Base-by-base conservation (phyloP, 2,797 vertebrate genomes). In the Cyclopterus lumpus region DNA sequence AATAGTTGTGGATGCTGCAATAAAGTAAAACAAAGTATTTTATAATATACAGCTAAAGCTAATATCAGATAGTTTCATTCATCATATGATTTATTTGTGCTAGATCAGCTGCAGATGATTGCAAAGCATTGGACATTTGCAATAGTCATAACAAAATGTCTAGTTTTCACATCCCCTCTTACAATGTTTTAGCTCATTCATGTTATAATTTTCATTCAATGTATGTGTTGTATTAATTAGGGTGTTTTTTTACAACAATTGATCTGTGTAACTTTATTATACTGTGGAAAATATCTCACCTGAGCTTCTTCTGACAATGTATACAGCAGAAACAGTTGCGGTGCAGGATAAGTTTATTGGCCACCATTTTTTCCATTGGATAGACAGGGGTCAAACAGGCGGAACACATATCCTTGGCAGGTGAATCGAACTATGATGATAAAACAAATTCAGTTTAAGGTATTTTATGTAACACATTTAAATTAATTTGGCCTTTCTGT, bases 281-380 rank as follows among this genome's bases (percentile, higher is more conserved):
- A 18, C 10, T 74, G 1, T 74, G 38, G 3, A 61, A 51, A 48
- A 75, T 15, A 60, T 86, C 96, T 97, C 88, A 97, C 97, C 97
- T 97, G 70, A 97, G 93, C 84, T 95, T 95, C 91, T 91, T 96
- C 71, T 92, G 36, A 1, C 97, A 97, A 86, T 94, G 67, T 88
- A 91, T 95, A 78, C 97, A 97, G 93, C 94, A 94, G 93, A 97
- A 97, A 88, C 97, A 97, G 1, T 90, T 93, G 74, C 0, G 86
- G 86, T 97, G 96, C 73, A 97, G 89, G 63, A 93, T 89, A 49
- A 91, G 81, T 67, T 93, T 94, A 86, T 95, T 94, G 65, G 93
- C 86, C 86, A 92, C 86, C 85, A 96, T 93, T 87, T 90, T 76
- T 88, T 97, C 96, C 95, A 93, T 82, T 22, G 94, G 80, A 84